phyloP scores from a whole-genome alignment of 2,797 vertebrate species.

The Psittacula derbiana region DNA sequence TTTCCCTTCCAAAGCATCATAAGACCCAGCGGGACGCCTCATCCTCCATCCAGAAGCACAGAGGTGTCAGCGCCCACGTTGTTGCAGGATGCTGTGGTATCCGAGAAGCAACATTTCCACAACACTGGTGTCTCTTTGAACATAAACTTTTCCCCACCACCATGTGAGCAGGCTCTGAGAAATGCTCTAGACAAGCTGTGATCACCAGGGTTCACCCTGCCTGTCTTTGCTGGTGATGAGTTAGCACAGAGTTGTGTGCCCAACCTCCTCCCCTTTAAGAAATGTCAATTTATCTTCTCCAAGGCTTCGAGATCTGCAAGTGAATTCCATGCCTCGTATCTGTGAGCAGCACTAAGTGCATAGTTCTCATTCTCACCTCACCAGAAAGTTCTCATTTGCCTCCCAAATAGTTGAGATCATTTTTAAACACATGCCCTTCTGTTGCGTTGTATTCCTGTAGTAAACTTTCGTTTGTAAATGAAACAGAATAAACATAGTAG shows the following conservation, averaged over 20 bases:
- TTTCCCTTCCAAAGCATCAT: background rate
- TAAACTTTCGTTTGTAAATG: background rate
- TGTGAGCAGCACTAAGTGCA: background rate
- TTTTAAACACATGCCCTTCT: background rate
- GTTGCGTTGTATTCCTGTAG: background rate
- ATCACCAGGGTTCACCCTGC: background rate
- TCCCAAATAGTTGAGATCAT: background rate
- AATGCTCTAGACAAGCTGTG: background rate
- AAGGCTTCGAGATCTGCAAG: background rate
- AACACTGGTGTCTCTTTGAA: background rate
- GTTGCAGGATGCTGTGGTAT: background rate
- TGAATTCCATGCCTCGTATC: background rate
- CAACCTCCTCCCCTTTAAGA: background rate
- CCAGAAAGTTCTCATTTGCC: background rate
- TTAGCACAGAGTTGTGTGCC: background rate
- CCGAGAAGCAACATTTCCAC: background rate
- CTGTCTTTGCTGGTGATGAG: background rate
- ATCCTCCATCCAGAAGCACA: no score
- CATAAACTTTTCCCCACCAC: background rate
- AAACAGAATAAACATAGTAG: background rate
- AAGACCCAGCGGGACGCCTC: accelerated
- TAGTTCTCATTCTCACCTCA: background rate
- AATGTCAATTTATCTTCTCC: background rate
- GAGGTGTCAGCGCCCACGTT: background rate
- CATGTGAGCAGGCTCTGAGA: background rate